Percentiles rank a stretch among this genome's conserved stretches.
These are phyloP conservation scores for Takifugu flavidus DNA, from an alignment of 2,113 vertebrate species.

Conservation along the genomic window DNA sequence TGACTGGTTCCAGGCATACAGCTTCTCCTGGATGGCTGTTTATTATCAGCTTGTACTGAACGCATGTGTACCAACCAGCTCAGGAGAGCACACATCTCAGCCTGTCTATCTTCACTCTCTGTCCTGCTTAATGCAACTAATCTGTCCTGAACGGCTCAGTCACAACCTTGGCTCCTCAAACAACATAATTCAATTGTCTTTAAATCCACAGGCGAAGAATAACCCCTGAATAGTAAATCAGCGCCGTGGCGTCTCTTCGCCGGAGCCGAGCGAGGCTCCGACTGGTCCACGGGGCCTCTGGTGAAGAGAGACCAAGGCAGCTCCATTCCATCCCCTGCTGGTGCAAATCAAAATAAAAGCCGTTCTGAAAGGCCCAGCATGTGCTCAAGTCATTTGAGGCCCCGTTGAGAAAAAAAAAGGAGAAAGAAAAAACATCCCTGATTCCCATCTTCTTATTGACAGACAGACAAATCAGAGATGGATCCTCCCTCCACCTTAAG, in stretches of 20 bases:
- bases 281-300: slow-evolving; percentile 50
- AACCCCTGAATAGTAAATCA: slow-evolving; percentile 60
- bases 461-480: slow-evolving; percentile 51
- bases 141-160: slow-evolving; percentile 23
- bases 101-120: slow-evolving; percentile 34
- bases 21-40: slow-evolving; percentile 18
- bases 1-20: no score
- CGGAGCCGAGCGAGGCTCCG: slow-evolving; percentile 36
- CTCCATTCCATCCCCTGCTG: slow-evolving; percentile 55
- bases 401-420: neutral
- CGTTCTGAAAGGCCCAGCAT: slow-evolving; percentile 51
- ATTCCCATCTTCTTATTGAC: slow-evolving; percentile 36
- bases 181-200: slow-evolving; percentile 66
- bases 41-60: slow-evolving; percentile 17
- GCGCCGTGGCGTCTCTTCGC: slow-evolving; percentile 46
- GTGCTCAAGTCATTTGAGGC: slow-evolving; percentile 57
- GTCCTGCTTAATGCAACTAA: slow-evolving; percentile 32
- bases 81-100: slow-evolving; percentile 27
- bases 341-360: slow-evolving; percentile 60
- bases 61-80: slow-evolving; percentile 19
- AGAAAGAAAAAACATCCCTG: slow-evolving; percentile 27
- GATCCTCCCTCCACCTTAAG: slow-evolving; percentile 16
- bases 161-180: slow-evolving; percentile 25
- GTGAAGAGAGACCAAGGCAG: slow-evolving; percentile 48
- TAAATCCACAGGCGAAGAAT: slow-evolving; percentile 58